Percentiles rank a stretch among this genome's conserved stretches.
Conservation (phyloP, 2,797 vertebrate genomes). For the Smutsia temminckii region DNA sequence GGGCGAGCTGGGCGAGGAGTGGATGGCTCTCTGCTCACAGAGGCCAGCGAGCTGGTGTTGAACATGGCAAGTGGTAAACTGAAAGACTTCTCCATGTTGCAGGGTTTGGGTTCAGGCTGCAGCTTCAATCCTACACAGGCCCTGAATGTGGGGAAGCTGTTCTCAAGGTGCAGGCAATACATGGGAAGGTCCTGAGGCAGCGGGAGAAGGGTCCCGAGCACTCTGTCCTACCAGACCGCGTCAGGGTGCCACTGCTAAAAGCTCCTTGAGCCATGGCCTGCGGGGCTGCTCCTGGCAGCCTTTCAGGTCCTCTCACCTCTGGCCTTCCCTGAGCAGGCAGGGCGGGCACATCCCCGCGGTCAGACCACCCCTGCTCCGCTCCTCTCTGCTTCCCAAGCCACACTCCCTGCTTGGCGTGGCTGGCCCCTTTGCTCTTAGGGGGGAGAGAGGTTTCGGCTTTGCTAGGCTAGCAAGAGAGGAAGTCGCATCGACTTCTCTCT, state of each 20-base stretch:
- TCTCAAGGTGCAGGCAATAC: background rate
- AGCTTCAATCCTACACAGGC: background rate
- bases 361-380: background rate
- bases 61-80: background rate
- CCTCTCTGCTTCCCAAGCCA: background rate
- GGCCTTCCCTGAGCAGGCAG: background rate
- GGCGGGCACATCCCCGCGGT: background rate
- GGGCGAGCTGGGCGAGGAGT: background rate
- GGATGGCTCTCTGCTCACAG: background rate
- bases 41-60: background rate
- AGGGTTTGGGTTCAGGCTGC: background rate
- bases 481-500: background rate
- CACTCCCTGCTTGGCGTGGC: background rate
- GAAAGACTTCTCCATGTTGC: background rate
- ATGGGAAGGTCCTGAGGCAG: background rate
- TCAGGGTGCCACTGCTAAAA: background rate
- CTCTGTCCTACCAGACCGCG: background rate
- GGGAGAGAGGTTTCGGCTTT: background rate
- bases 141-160: background rate
- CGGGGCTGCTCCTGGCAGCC: no score
- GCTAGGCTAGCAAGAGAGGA: background rate
- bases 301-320: background rate
- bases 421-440: background rate
- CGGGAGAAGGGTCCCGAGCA: background rate
- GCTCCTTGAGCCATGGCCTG: rapidly evolving